Evolutionary conservation across 2,888 invertebrate genomes (phyloP).

Genomic region (Lissonota sp.): DNA sequence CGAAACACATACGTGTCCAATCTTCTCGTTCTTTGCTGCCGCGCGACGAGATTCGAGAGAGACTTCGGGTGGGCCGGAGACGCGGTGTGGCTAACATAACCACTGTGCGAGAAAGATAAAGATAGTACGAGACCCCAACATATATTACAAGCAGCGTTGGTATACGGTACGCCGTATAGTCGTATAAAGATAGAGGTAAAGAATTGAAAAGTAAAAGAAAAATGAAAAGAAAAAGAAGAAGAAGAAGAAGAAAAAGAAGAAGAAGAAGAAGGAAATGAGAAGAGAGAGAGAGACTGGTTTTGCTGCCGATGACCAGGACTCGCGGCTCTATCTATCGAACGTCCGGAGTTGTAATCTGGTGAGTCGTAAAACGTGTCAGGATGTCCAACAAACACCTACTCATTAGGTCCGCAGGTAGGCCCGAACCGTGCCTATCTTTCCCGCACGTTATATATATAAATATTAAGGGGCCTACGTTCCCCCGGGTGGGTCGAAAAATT

Average conservation of each 20-base stretch:
- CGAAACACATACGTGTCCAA: constrained; percentile 46
- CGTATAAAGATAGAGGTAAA: constrained; percentile 42
- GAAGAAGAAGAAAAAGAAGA: constrained; percentile 13
- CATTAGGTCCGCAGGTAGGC: constrained; percentile 81
- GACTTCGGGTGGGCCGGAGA: constrained; percentile 51
- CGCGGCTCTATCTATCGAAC: constrained; percentile 73
- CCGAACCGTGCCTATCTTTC: constrained; percentile 68
- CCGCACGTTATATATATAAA: constrained; percentile 5
- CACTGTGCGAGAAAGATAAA: constrained; percentile 43
- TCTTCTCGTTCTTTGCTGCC: constrained; percentile 54
- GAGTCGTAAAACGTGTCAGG: constrained; percentile 83
- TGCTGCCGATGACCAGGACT: constrained; percentile 54
- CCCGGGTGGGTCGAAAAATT: too few species aligned
- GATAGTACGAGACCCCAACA: constrained; percentile 39
- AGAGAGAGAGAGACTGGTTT: constrained; percentile 37
- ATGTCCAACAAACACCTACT: constrained; percentile 83
- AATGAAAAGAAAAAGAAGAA: constrained; percentile 14
- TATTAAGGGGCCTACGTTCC: too few species aligned
- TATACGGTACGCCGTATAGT: constrained; percentile 25
- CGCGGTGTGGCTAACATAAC: constrained; percentile 13
- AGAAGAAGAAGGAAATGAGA: constrained; percentile 27
- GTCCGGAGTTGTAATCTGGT: constrained; percentile 79
- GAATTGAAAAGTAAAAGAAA: constrained; percentile 33
- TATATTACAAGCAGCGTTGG: constrained; percentile 41
- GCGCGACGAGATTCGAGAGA: constrained; percentile 3